These are phyloP conservation scores for Labeo catla DNA, from an alignment of 2,113 vertebrate genomes.

Conservation along the genomic window DNA sequence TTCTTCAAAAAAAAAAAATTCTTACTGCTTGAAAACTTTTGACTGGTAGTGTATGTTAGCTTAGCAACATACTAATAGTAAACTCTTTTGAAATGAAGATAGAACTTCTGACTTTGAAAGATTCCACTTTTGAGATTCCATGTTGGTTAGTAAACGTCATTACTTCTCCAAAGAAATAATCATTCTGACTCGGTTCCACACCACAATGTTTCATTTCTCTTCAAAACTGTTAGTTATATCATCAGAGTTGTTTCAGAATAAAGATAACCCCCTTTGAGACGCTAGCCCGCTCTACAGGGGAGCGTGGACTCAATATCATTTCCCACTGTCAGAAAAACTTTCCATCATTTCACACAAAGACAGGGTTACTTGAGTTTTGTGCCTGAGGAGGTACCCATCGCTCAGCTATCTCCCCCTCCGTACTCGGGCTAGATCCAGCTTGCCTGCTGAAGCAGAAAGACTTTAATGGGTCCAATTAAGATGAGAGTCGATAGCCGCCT, in stretches of 20 bases:
- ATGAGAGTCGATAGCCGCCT: conserved; percentile 48
- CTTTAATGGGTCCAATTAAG: conserved; percentile 64
- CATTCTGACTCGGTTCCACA: background rate
- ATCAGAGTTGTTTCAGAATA: background rate
- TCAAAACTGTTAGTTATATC: background rate
- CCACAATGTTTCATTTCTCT: background rate
- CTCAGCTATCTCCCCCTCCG: background rate
- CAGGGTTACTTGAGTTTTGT: background rate
- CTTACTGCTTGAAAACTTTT: too few species aligned
- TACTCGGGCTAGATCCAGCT: background rate
- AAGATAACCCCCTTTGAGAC: background rate
- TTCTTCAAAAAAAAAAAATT: too few species aligned
- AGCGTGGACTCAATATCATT: background rate
- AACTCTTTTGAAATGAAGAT: background rate
- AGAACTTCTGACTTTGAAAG: background rate
- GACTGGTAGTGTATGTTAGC: background rate
- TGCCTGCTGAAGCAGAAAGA: conserved; percentile 43
- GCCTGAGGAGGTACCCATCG: conserved; percentile 3
- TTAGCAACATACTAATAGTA: background rate
- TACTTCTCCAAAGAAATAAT: conserved; percentile 10
- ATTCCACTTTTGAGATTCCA: background rate
- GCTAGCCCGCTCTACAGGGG: background rate
- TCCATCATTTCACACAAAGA: background rate
- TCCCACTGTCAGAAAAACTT: conserved; percentile 8
- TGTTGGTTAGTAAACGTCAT: background rate